Base-by-base conservation (phyloP, 2,113 vertebrate genomes). In the Nannobrachium achirus region DNA sequence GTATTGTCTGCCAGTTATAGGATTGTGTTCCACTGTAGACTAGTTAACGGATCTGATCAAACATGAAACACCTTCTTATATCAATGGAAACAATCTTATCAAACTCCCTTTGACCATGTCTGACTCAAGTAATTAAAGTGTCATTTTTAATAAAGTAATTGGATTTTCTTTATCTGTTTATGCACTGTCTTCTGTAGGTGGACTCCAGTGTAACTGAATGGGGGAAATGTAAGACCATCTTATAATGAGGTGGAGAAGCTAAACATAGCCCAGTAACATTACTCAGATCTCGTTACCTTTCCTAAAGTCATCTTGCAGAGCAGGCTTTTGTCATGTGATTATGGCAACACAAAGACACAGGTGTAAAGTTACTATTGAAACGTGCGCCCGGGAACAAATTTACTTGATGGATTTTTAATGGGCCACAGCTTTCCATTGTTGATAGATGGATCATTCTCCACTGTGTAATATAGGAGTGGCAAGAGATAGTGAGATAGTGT, bases 341-440 rank as follows among this genome's bases (percentile, higher is more conserved):
- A 80, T 78, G 67, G 58, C 18, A 2, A 70, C 80, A 84, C 80
- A 86, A 81, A 85, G 79, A 69, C 40, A 1, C 77, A 80, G 77
- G 86, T 87, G 83, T 87, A 81, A 84, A 56, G 81, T 89, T 86
- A 85, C 89, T 66, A 70, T 56, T 58, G 68, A 81, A 80, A 82
- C 42, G 10, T 69, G 80, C 77, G 81, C 75, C 70, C 20, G 10
- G 61, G 71, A 76, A 89, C 86, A 82, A 78, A 86, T 85, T 85
- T 67, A 74, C 78, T 69, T 80, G 79, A 88, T 86, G 83, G 76
- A 83, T 89, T 81, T 88, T 87, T 86, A 87, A 86, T 87, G 80
- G 73, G 71, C 73, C 67, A 38, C 68, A 59, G 63, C 71, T 83
- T 79, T 82, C 73, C 74, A 80, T 56, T 73, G 81, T 56, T 84